Evolutionary conservation across 2,888 invertebrate species (phyloP), one percentile per base, ranked within the genome.

Genomic region (Lepeophtheirus nordmannii): DNA sequence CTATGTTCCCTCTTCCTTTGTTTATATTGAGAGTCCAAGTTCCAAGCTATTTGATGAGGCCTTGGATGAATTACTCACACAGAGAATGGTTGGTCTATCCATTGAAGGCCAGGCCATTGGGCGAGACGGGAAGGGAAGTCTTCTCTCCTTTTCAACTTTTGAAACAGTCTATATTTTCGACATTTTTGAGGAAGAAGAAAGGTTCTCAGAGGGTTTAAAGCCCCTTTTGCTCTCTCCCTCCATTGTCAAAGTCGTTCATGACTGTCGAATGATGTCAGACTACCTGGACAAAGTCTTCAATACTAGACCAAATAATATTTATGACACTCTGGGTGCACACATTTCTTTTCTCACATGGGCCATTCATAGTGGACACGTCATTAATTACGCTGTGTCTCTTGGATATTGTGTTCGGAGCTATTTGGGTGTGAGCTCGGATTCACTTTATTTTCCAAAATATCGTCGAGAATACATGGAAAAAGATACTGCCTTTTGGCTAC

Each of bases 191-290:
- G n/a, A 46, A 17, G 53, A 17, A 17, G 53, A 46, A 17, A 1
- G 17, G 53, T 46, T 46, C 53, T 46, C 17, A n/a, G 68, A 71
- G 59, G 81, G 81, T 1, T 72, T 82, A 9, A 77, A 76, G 69
- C 74, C 77, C 58, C 70, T 80, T 7, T 73, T 80, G 64, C 77
- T 79, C 71, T 71, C 75, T 12, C 69, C 75, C 53, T 70, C 72
- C 58, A 77, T 79, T 38, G 77, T 79, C 67, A 81, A 82, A 75
- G 80, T 83, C 69, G 76, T 81, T 39, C 82, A 83, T 75, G 80
- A 82, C 71, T 80, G 80, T 69, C 76, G 82, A 68, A 77, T 78
- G 69, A 72, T 81, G 67, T 80, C 82, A 0, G 83, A 83, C 71
- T 23, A 46, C 17, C 37, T 63, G 10, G 11, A 46, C 46, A 20